These are phyloP conservation scores for Porites evermanni DNA, from an alignment of 92 coral and sea anemone genomes.

Conservation along the genomic window DNA sequence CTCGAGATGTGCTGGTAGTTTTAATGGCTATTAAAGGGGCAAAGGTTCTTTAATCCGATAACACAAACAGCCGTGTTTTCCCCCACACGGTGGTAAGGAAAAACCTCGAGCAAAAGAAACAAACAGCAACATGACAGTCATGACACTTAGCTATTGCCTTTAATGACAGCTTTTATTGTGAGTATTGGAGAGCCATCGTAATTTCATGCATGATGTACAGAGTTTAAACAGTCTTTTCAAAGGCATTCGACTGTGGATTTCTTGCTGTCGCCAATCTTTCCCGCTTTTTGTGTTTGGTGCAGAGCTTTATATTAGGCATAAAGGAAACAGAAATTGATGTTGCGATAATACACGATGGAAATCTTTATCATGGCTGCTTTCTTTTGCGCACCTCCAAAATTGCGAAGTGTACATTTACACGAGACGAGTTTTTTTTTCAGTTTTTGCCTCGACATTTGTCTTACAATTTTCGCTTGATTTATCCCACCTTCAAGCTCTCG, in stretches of 20 bases:
- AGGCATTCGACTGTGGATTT: slow-evolving; percentile 39
- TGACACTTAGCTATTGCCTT: slow-evolving; percentile 73
- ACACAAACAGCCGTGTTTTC: slow-evolving; percentile 48
- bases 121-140: slow-evolving; percentile 51
- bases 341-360: neutral
- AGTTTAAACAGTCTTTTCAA: slow-evolving; percentile 47
- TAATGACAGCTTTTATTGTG: slow-evolving; percentile 80
- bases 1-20: slow-evolving; percentile 30
- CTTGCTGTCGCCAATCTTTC: slow-evolving; percentile 23
- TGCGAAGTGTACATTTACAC: no score
- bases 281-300: neutral
- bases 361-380: neutral
- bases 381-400: no score
- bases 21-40: slow-evolving; percentile 39
- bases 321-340: slow-evolving; percentile 6
- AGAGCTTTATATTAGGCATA: neutral
- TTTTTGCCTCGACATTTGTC: no score
- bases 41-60: slow-evolving; percentile 57
- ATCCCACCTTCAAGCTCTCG: no score
- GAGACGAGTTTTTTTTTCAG: no score
- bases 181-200: slow-evolving; percentile 32
- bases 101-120: slow-evolving; percentile 46
- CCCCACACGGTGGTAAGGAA: slow-evolving; percentile 51
- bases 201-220: slow-evolving; percentile 54
- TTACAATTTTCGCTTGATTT: no score